phyloP scores from a whole-genome alignment of 2,113 vertebrate species.

The Accipiter cooperii region DNA sequence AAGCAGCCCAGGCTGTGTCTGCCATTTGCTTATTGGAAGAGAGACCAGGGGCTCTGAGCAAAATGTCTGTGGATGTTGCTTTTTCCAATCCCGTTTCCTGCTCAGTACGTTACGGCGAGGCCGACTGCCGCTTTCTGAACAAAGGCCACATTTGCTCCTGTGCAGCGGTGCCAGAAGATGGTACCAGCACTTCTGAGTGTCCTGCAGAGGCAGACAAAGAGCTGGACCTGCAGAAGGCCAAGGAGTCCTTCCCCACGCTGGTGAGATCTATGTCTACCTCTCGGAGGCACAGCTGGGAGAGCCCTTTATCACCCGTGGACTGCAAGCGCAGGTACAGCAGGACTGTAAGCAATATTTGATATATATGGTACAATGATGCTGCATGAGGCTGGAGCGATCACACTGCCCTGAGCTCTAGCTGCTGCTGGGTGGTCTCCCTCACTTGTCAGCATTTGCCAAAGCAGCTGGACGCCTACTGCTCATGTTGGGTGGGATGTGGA shows the following conservation, averaged over 20 bases:
- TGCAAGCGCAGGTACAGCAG: conserved; percentile 74
- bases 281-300: conserved; percentile 85
- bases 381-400: background rate
- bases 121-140: background rate
- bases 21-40: background rate
- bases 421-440: background rate
- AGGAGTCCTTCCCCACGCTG: conserved; percentile 73
- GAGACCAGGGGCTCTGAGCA: background rate
- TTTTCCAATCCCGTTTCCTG: background rate
- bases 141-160: background rate
- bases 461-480: background rate
- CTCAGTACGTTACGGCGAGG: background rate
- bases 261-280: conserved; percentile 78
- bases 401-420: background rate
- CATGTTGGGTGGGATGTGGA: background rate
- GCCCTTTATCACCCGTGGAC: conserved; percentile 76
- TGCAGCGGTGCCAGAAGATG: background rate
- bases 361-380: fast-evolving
- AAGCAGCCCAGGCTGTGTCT: background rate
- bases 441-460: background rate
- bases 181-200: background rate
- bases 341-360: fast-evolving
- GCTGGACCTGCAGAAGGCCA: background rate
- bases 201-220: background rate
- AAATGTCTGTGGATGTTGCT: background rate